A percentile compares a stretch with the other conserved stretches of the same genome.
These are phyloP conservation scores for Villa cingulata DNA, from an alignment of 2,888 invertebrate species.

Conservation along the genomic window DNA sequence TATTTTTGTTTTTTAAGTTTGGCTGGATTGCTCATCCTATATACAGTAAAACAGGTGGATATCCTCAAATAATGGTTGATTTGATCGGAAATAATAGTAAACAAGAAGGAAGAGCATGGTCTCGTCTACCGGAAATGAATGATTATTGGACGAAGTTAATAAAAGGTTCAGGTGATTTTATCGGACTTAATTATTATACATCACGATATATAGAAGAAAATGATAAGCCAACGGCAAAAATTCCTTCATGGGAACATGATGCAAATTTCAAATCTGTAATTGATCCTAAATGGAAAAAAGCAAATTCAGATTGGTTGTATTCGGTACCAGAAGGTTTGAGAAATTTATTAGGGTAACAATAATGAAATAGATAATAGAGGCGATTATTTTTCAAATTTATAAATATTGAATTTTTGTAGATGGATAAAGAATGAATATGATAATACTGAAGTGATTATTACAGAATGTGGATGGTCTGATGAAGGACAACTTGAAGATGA, in stretches of 20 bases:
- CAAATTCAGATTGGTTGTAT: conserved; percentile 24
- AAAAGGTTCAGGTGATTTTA: conserved; percentile 23
- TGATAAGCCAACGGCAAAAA: conserved; percentile 19
- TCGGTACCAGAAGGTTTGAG: conserved; percentile 25
- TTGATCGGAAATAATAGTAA: conserved; percentile 24
- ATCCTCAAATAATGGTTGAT: conserved; percentile 26
- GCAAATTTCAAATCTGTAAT: conserved; percentile 16
- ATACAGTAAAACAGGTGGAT: conserved; percentile 23
- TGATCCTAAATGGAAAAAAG: conserved; percentile 22
- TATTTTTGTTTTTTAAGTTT: conserved; percentile 17
- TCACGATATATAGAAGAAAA: conserved; percentile 19
- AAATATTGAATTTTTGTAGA: conserved; percentile 13
- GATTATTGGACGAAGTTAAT: conserved; percentile 17
- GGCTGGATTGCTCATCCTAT: conserved; percentile 31
- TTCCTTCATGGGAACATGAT: conserved; percentile 43
- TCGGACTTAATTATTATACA: conserved; percentile 26
- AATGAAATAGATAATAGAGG: neutral
- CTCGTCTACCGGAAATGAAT: conserved; percentile 20
- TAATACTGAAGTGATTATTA: conserved; percentile 41
- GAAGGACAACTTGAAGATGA: conserved; percentile 28
- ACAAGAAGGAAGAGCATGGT: conserved; percentile 23
- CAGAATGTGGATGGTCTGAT: conserved; percentile 47
- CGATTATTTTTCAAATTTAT: conserved; percentile 11
- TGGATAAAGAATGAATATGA: conserved; percentile 44
- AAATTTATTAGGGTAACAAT: conserved; percentile 12